Evolutionary conservation across 2,113 vertebrate species (phyloP), one percentile per base, ranked within the genome.

Genomic region (Coptodon bakossiorum): DNA sequence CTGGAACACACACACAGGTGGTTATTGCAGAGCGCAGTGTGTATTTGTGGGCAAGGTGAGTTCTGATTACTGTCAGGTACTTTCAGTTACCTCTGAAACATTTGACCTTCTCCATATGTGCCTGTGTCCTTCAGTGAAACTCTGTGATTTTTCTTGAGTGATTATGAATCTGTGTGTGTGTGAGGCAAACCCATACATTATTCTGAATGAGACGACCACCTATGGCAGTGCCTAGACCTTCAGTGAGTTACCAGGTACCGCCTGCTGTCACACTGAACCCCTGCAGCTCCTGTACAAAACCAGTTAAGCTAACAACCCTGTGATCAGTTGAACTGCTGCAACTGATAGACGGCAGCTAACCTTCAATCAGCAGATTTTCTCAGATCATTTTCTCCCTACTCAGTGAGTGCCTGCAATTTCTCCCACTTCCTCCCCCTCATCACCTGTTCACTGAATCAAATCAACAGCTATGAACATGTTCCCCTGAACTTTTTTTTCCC

Each of bases 1-100:
- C 93, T 93, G 94, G 76, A 92, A 89, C 61, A 88, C 6, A 89
- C 71, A 89, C 82, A 80, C 90, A 89, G 89, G 90, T 87, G 85
- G 73, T 90, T 66, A 92, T n/a, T 88, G 45, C 43, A 66, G 36
- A 45, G 45, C 12, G 14, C 19, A 27, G 48, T 68, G 80, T 59
- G 63, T 53, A 54, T 52, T 61, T 84, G 78, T 82, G 87, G 68
- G 31, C 22, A 68, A 45, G 80, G 11, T 57, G 73, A 83, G 34
- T 87, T 40, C 45, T 87, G 86, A 86, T 89, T 90, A 59, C 79
- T 82, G 59, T 68, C 50, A 56, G 40, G 1, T 13, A 84, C 76
- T 82, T 82, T 52, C 45, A 78, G 27, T 13, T 78, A 78, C 29
- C 73, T 79, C 68, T 84, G 40, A 14, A 81, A 82, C 22, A 24